Evolutionary conservation across 1,140 invertebrate species (phyloP).

Genomic region (Macrosteles quadrilineatus): DNA sequence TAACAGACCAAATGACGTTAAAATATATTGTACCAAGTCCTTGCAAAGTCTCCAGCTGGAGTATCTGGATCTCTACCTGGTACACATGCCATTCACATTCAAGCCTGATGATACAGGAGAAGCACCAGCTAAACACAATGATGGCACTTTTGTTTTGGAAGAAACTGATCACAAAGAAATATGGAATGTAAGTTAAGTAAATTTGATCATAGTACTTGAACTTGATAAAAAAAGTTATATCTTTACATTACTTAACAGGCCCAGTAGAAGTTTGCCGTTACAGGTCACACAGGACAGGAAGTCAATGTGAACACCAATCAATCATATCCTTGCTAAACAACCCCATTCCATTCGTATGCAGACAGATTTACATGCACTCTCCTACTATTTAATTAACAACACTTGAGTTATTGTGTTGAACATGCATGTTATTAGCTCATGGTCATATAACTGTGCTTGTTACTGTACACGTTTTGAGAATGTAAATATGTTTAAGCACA

Average conservation of each 20-base stretch:
- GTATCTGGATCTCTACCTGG: conserved; percentile 83
- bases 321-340: no score
- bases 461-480: no score
- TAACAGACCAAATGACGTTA: conserved; percentile 68
- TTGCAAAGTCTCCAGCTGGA: conserved; percentile 70
- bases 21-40: conserved; percentile 70
- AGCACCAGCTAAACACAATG: conserved; percentile 40
- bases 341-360: no score
- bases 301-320: no score
- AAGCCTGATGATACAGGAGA: conserved; percentile 51
- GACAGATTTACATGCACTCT: no score
- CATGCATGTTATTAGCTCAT: no score
- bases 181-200: conserved; percentile 40
- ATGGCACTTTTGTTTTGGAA: conserved; percentile 44
- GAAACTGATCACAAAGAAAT: conserved; percentile 36
- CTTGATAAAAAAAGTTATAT: not conserved
- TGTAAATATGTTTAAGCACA: no score
- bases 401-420: no score
- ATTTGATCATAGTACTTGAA: conserved; percentile 40
- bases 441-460: no score
- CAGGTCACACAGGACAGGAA: no score
- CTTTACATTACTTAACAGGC: not conserved
- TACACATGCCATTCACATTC: conserved; percentile 79
- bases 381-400: no score
- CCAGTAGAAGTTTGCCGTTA: no score